phyloP scores from a whole-genome alignment of 2,113 vertebrate genomes.

The Myrmophylax atrothorax region DNA sequence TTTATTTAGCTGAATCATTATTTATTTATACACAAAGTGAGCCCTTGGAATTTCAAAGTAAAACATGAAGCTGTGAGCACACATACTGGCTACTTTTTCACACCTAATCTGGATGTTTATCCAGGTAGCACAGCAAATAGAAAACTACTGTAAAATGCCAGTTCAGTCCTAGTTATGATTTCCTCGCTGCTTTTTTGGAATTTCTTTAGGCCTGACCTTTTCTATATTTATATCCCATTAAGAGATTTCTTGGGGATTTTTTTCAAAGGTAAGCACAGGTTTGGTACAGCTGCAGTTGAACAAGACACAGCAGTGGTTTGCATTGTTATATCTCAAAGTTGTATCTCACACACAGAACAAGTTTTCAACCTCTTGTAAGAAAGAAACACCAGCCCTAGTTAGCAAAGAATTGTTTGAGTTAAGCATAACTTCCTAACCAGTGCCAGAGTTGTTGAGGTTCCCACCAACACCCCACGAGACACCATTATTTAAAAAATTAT shows the following conservation, averaged over 20 bases:
- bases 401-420: background rate
- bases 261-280: background rate
- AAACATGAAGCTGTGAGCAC: background rate
- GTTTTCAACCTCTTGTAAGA: background rate
- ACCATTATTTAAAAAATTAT: background rate
- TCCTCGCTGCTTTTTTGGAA: background rate
- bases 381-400: background rate
- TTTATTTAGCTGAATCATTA: background rate
- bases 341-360: accelerated
- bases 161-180: background rate
- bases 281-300: background rate
- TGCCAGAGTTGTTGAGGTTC: background rate
- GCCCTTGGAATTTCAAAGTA: background rate
- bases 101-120: background rate
- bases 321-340: background rate
- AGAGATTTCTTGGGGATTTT: background rate
- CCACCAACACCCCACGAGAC: background rate
- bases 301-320: background rate
- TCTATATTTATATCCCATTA: background rate
- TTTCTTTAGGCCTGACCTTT: background rate
- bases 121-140: background rate
- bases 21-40: background rate
- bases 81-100: background rate
- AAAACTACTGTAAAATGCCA: background rate
- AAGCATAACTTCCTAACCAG: background rate